Conservation (phyloP, 2,797 vertebrate species). For the Pyrocephalus nanus region DNA sequence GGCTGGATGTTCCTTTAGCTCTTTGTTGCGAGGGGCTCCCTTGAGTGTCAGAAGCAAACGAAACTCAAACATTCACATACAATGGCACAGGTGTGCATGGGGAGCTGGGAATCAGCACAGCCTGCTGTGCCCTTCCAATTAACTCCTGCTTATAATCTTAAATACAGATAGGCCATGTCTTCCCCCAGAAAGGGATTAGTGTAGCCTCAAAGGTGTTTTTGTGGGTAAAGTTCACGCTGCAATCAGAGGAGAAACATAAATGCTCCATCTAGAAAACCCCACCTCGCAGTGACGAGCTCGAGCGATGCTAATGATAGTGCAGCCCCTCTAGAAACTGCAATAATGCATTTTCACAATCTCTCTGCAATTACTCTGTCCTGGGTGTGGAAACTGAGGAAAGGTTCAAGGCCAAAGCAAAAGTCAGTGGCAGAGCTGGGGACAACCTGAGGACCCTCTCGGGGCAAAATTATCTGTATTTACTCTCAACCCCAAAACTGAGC, state of each 20-base stretch:
- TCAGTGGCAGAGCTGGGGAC: neutral
- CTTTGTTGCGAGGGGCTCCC: neutral
- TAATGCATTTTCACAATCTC: neutral
- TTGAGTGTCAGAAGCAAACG: neutral
- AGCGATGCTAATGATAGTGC: neutral
- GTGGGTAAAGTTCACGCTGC: neutral
- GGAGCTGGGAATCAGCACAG: neutral
- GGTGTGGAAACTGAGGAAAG: conserved; percentile 1
- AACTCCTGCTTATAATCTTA: neutral
- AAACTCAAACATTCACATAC: neutral
- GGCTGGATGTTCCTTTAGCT: neutral
- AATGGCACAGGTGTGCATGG: neutral
- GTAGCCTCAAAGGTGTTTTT: neutral
- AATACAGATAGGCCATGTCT: neutral
- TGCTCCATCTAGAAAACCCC: neutral
- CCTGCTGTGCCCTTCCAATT: neutral
- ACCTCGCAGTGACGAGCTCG: rapidly evolving
- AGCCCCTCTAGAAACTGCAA: neutral
- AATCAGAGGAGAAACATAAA: neutral
- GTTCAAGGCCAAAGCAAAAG: neutral
- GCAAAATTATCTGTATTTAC: neutral
- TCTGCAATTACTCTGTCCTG: neutral
- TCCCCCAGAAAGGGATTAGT: neutral
- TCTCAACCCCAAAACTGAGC: neutral
- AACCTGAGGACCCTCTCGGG: neutral